Conservation (phyloP, 2,797 vertebrate species). For the Anabas testudineus region DNA sequence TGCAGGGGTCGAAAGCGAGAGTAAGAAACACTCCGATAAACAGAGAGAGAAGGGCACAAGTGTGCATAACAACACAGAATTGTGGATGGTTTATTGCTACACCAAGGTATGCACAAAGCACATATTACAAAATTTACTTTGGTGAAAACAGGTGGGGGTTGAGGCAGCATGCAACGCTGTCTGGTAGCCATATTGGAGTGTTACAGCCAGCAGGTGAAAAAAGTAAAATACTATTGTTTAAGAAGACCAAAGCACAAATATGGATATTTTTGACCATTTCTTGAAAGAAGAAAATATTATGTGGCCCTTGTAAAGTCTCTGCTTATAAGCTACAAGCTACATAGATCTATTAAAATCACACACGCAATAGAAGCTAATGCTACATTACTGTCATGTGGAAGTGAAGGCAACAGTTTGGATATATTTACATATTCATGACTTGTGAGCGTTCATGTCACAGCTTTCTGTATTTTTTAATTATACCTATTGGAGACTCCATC, state of each 20-base stretch:
- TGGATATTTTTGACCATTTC: not conserved
- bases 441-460: too few relatives aligned
- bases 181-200: not conserved
- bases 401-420: too few relatives aligned
- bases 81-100: slow-evolving; percentile 8
- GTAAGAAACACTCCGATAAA: slow-evolving; percentile 38
- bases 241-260: not conserved
- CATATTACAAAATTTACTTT: slow-evolving; percentile 11
- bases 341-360: too few relatives aligned
- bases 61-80: slow-evolving; percentile 3
- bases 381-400: too few relatives aligned
- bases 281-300: too few relatives aligned
- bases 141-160: not conserved
- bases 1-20: slow-evolving; percentile 54
- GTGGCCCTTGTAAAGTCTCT: too few relatives aligned
- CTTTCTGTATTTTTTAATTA: too few relatives aligned
- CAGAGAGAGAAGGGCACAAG: slow-evolving; percentile 7
- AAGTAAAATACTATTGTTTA: not conserved
- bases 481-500: too few relatives aligned
- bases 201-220: not conserved
- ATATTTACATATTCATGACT: too few relatives aligned
- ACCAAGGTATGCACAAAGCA: slow-evolving; percentile 16
- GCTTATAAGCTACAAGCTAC: too few relatives aligned
- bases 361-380: too few relatives aligned
- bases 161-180: not conserved